Base-by-base conservation (phyloP, 2,113 vertebrate genomes). In the Campylomormyrus tamandua region DNA sequence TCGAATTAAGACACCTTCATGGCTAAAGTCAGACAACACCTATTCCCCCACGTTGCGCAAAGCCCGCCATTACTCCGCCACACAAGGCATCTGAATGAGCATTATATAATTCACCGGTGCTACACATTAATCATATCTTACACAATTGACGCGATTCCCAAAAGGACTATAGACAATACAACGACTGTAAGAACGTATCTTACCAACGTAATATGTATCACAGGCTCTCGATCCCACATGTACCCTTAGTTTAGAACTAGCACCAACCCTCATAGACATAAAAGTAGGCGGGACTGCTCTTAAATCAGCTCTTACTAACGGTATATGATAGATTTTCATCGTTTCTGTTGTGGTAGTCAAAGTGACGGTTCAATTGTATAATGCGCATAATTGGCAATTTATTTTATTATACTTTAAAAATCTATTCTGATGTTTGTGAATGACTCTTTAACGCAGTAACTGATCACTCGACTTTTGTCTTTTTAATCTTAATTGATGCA, bases 11-110 rank as follows among this genome's bases (percentile, higher is more conserved):
- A 35, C 39, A 83, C 48, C 15, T 90, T 21, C 85, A 52, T 35
- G n/a, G n/a, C 56, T 42, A 49, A 84, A 11, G 13, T 49, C n/a
- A 74, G 84, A 15, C 27, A 49, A 53, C 52, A 45, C 66, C 27
- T 21, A 86, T 19, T 31, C 31, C 13, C 66, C 53, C 53, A 56
- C 53, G 49, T 80, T 83, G 62, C 86, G 70, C 49, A 49, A 88
- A 90, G 86, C 77, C 90, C 90, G 90, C 90, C 90, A 90, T 88
- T 88, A 90, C 74, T 88, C 35, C 74, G 70, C 70, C 15, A 49
- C 17, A 19, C 49, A 74, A 35, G 66, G 13, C 27, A 35, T 74
- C 2, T 74, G 9, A 74, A 88, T 39, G 46, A 80, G 49, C 66
- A 48, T 49, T 19, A 19, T 45, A 39, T 21, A 77, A 15, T 62